Evolutionary conservation across 2,888 invertebrate species (phyloP), one percentile per base, ranked within the genome.

Genomic region (Macropis europaea): DNA sequence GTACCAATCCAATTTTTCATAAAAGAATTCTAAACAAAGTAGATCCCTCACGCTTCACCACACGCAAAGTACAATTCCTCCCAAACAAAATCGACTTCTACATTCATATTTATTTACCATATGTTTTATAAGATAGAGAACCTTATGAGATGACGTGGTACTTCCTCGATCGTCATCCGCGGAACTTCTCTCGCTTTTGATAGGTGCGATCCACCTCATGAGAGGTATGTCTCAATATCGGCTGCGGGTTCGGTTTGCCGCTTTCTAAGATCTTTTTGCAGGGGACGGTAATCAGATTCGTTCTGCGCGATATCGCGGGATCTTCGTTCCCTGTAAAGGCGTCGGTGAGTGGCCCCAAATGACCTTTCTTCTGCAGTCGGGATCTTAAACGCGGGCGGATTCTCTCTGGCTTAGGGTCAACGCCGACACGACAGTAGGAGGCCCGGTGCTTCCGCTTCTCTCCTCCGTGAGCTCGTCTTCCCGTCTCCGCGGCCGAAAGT

Each of bases 211-310:
- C n/a, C n/a, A n/a, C n/a, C n/a, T n/a, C n/a, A n/a, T n/a, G n/a
- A n/a, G n/a, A n/a, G n/a, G n/a, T n/a, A 68, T 68, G 69, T 45
- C 69, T 69, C 69, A 69, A 69, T 69, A 69, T 69, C 68, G 68
- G 59, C 50, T 59, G 28, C 36, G 34, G 47, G 67, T 48, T n/a
- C 45, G 64, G 54, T 34, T 47, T 48, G 60, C 69, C 53, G 38
- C 70, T 69, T 69, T 70, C 70, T 70, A 70, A 42, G 47, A 70
- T 70, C 69, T 52, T 30, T 30, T 52, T 45, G 68, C 52, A 34
- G 50, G 36, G 50, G 57, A 50, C 68, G 68, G 59, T 45, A 69
- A 69, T 69, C 69, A 69, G 69, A 69, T 69, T 67, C 59, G 43
- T 52, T 69, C 69, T 47, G 43, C n/a, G 24, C 17, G 68, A 67